Evolutionary conservation across 1,140 invertebrate genomes (phyloP).

Genomic region (Brachionus calyciflorus): DNA sequence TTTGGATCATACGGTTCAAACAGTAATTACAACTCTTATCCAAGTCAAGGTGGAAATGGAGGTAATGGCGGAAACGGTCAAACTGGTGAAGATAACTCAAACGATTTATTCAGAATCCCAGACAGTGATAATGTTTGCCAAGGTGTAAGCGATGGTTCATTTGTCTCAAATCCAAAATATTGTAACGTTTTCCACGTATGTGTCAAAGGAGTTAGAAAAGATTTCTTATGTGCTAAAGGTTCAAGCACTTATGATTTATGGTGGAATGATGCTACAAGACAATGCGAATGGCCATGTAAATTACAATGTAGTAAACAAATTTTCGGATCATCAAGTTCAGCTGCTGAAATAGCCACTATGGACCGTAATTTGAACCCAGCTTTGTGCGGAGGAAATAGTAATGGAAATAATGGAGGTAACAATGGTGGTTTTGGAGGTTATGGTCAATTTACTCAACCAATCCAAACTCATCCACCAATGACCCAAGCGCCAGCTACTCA

Average conservation of each 20-base stretch:
- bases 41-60: background rate
- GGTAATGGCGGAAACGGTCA: constrained; percentile 19
- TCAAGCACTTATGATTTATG: constrained; percentile 45
- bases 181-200: constrained; percentile 46
- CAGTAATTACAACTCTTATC: background rate
- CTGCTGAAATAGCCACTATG: no score
- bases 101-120: constrained; percentile 30
- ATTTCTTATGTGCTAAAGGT: constrained; percentile 36
- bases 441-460: no score
- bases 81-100: constrained; percentile 24
- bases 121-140: constrained; percentile 31
- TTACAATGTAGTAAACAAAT: no score
- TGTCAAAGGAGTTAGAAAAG: constrained; percentile 28
- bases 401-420: no score
- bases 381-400: no score
- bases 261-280: constrained; percentile 42
- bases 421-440: no score
- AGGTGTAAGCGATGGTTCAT: constrained; percentile 31
- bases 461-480: no score
- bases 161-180: constrained; percentile 14
- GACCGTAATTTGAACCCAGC: no score
- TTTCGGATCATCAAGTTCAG: no score
- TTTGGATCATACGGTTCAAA: background rate
- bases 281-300: constrained; percentile 46
- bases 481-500: no score